A percentile compares a stretch with the other conserved stretches of the same genome.
These are phyloP conservation scores for Eumaeus atala DNA, from an alignment of 1,140 invertebrate genomes.

Conservation along the genomic window DNA sequence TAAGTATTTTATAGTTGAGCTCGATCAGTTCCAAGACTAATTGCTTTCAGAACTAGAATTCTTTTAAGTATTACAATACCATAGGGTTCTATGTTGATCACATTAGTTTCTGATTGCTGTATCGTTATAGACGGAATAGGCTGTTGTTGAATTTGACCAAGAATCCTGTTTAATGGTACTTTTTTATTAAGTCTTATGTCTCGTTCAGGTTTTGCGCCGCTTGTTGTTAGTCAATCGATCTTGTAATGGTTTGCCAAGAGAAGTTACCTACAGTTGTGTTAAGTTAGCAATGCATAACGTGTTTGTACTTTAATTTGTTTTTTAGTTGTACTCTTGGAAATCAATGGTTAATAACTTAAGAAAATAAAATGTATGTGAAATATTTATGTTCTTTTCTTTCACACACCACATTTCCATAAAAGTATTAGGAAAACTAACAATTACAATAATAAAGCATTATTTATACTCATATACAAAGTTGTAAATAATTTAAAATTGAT, in stretches of 20 bases:
- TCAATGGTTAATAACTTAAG: slow-evolving; percentile 75
- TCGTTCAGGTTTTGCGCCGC: slow-evolving; percentile 68
- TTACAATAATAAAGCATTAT: no score
- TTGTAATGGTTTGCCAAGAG: slow-evolving; percentile 71
- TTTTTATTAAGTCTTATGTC: slow-evolving; percentile 34
- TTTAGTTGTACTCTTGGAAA: slow-evolving; percentile 75
- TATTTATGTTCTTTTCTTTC: slow-evolving; percentile 36
- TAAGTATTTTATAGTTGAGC: slow-evolving; percentile 51
- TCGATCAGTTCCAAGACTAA: slow-evolving; percentile 72
- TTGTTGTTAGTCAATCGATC: slow-evolving; percentile 59
- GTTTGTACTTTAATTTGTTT: slow-evolving; percentile 75
- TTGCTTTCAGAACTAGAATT: slow-evolving; percentile 62
- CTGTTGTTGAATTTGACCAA: slow-evolving; percentile 65
- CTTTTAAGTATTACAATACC: slow-evolving; percentile 63
- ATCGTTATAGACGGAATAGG: slow-evolving; percentile 59
- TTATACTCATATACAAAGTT: no score
- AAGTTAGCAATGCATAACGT: slow-evolving; percentile 72
- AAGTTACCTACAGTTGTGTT: slow-evolving; percentile 74
- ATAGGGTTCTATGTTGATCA: slow-evolving; percentile 63
- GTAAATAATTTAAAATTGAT: no score
- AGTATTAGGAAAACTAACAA: no score
- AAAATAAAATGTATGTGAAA: slow-evolving; percentile 74
- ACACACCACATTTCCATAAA: no score
- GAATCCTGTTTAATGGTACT: slow-evolving; percentile 39
- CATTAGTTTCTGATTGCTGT: slow-evolving; percentile 62